These are phyloP conservation scores for Sycophila sp. DNA, from an alignment of 1,140 invertebrate species.

Conservation along the genomic window DNA sequence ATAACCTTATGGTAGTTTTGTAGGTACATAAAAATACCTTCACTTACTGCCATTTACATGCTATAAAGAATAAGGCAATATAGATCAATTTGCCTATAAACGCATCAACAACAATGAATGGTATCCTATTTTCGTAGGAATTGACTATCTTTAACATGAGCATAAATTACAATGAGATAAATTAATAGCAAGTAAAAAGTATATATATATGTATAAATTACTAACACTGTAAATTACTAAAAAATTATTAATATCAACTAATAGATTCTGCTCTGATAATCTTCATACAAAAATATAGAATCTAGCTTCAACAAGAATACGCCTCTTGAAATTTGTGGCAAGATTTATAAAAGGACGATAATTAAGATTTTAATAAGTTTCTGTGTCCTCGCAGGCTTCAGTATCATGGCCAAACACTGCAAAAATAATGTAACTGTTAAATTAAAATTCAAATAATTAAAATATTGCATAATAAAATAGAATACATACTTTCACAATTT, in stretches of 20 bases:
- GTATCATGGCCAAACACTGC: conserved; percentile 84
- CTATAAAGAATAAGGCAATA: neutral
- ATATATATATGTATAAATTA: conserved; percentile 20
- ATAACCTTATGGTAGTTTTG: too few relatives aligned
- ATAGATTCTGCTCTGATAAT: neutral
- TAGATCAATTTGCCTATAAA: neutral
- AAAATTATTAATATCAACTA: neutral
- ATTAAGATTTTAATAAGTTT: conserved; percentile 75
- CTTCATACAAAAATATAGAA: conserved; percentile 43
- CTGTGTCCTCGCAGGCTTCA: conserved; percentile 81
- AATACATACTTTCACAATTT: conserved; percentile 84
- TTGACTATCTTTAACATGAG: neutral
- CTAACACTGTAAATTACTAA: conserved; percentile 11
- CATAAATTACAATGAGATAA: conserved; percentile 16
- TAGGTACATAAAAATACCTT: too few relatives aligned
- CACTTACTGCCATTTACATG: neutral
- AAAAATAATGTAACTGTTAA: conserved; percentile 51
- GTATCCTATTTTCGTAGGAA: neutral
- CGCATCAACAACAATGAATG: neutral
- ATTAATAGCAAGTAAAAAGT: conserved; percentile 11
- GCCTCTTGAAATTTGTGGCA: conserved; percentile 32
- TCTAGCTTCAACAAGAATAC: conserved; percentile 36
- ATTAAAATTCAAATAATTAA: conserved; percentile 29
- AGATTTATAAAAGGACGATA: conserved; percentile 14
- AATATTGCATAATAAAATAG: conserved; percentile 41